These are phyloP conservation scores for Mactra quadrangularis DNA, from an alignment of 1,140 invertebrate genomes.

Conservation along the genomic window DNA sequence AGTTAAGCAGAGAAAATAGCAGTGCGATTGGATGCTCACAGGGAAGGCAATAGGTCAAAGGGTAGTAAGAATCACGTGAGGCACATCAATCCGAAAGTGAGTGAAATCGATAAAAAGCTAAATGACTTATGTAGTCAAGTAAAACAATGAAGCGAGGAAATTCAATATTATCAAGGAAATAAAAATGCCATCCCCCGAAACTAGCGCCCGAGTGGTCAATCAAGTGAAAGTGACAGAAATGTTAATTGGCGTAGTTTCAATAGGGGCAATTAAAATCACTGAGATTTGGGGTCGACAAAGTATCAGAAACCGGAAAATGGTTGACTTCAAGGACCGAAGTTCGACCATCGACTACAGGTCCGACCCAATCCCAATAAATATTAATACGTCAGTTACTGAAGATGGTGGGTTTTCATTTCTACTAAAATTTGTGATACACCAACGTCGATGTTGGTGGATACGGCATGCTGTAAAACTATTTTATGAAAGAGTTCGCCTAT, in stretches of 20 bases:
- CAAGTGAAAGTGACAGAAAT: not conserved
- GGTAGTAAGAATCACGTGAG: not conserved
- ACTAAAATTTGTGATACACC: not conserved
- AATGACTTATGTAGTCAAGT: slow-evolving; percentile 1
- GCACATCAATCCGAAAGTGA: not conserved
- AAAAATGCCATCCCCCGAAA: not conserved
- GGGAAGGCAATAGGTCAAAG: slow-evolving; percentile 11
- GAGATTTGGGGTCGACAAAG: not conserved
- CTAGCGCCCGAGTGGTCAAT: not conserved
- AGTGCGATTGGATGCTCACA: slow-evolving; percentile 39
- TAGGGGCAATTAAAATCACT: not conserved
- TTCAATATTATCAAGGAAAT: not conserved
- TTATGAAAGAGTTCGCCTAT: slow-evolving; percentile 21
- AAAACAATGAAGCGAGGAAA: not conserved
- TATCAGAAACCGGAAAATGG: not conserved
- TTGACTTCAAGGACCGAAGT: slow-evolving; percentile 1
- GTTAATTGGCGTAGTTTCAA: too few species aligned
- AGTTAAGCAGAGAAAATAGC: slow-evolving; percentile 41
- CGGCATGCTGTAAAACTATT: slow-evolving; percentile 26
- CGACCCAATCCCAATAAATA: not conserved
- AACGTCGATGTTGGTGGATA: slow-evolving; percentile 50
- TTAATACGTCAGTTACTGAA: not conserved
- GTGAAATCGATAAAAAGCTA: slow-evolving; percentile 4
- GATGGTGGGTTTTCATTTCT: not conserved
- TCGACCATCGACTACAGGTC: not conserved